These are phyloP conservation scores for Sapayoa aenigma DNA, from an alignment of 2,113 vertebrate genomes.

Conservation along the genomic window DNA sequence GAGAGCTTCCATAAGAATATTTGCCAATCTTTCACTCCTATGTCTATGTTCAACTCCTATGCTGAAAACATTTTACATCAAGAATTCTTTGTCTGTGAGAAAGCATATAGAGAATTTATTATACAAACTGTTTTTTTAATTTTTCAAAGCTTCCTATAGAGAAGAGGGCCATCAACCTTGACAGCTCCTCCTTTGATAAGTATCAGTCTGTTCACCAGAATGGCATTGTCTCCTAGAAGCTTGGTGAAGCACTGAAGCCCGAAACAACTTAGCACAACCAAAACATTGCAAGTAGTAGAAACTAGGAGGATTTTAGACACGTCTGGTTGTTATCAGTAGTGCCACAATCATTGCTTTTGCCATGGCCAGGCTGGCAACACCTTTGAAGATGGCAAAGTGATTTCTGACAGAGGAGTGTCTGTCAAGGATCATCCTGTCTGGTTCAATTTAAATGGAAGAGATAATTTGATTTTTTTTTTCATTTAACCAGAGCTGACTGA, in stretches of 20 bases:
- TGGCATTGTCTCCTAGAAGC: background rate
- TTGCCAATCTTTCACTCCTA: background rate
- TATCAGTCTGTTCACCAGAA: background rate
- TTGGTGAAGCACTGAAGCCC: background rate
- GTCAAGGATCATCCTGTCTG: background rate
- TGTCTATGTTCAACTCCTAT: background rate
- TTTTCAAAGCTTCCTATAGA: background rate
- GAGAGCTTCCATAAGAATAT: background rate
- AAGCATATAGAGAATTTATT: background rate
- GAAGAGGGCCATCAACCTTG: background rate
- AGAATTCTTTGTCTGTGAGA: background rate
- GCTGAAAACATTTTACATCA: background rate
- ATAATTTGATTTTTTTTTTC: background rate
- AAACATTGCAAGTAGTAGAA: background rate
- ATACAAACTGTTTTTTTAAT: background rate
- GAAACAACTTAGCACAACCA: accelerated
- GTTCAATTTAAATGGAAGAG: background rate
- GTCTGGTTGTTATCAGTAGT: background rate
- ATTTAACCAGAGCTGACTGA: background rate
- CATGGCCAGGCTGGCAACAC: background rate
- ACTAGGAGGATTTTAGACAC: background rate
- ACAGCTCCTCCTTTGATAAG: background rate
- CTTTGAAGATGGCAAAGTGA: background rate
- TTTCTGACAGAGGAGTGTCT: background rate
- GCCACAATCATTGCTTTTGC: background rate